Evolutionary conservation across 2,113 vertebrate genomes (phyloP), one percentile per base, ranked within the genome.

Genomic region (Monopterus albus): DNA sequence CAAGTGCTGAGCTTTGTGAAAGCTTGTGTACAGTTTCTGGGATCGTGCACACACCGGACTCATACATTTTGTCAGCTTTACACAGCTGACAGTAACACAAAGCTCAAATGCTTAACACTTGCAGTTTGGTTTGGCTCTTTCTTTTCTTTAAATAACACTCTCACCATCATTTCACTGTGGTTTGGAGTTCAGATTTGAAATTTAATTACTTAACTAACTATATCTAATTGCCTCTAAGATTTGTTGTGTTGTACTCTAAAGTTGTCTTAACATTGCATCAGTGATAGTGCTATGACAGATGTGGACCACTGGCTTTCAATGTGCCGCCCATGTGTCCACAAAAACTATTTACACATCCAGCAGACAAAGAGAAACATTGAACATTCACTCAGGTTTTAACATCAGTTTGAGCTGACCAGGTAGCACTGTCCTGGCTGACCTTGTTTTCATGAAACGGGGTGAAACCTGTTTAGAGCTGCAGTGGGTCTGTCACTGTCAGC

Each of bases 21-120:
- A 56, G n/a, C n/a, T 45, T 28, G 25, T 51, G 46, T n/a, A n/a
- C n/a, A n/a, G n/a, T n/a, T n/a, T n/a, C n/a, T n/a, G n/a, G n/a
- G n/a, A n/a, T n/a, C 43, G 29, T 8, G 66, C 42, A 51, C 36
- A 40, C 23, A 66, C 40, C n/a, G n/a, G n/a, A n/a, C n/a, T n/a
- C n/a, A n/a, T n/a, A n/a, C n/a, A n/a, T n/a, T n/a, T n/a, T n/a
- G n/a, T n/a, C n/a, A 68, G 47, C 52, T 57, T 51, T n/a, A 64
- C 18, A 75, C 59, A 75, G 38, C 28, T 46, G 53, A 52, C 18
- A 75, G 46, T 29, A 46, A 51, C 45, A 65, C n/a, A 66, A 56
- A 31, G 12, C 53, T 59, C 45, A 66, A 13, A 46, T 26, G 46
- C 18, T 26, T 56, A 42, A 58, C 14, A 28, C n/a, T n/a, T 29